phyloP scores from a whole-genome alignment of 2,113 vertebrate genomes.

The Corythaixoides concolor region DNA sequence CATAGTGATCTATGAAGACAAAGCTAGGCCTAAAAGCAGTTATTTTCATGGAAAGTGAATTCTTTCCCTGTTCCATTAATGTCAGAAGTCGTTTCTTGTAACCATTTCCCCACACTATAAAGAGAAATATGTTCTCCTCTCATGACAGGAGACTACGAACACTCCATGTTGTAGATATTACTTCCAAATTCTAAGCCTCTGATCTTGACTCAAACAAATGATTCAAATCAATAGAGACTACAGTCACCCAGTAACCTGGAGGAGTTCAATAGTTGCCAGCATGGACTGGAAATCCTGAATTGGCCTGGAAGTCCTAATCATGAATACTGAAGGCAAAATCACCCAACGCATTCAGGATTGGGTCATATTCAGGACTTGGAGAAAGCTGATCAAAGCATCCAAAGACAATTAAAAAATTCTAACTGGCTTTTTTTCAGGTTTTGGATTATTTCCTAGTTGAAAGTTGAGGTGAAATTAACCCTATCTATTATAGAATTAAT shows the following conservation, averaged over 20 bases:
- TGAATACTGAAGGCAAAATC: background rate
- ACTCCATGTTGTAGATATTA: background rate
- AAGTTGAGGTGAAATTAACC: background rate
- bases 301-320: background rate
- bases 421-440: background rate
- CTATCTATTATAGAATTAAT: background rate
- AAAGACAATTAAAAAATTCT: background rate
- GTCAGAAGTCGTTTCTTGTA: conserved; percentile 59
- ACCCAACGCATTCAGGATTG: background rate
- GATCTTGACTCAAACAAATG: background rate
- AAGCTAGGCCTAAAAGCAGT: conserved; percentile 56
- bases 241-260: background rate
- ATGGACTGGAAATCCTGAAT: background rate
- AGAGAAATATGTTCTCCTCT: conserved; percentile 34
- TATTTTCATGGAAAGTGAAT: conserved; percentile 62
- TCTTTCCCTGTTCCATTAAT: conserved; percentile 42
- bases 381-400: background rate
- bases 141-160: conserved; percentile 30
- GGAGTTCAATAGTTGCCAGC: background rate
- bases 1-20: conserved; percentile 53
- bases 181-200: conserved; percentile 8
- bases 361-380: background rate
- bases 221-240: background rate
- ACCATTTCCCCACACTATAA: conserved; percentile 26
- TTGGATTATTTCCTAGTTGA: background rate